phyloP scores from a whole-genome alignment of 2,888 invertebrate species.

The Holacanthella duospinosa region DNA sequence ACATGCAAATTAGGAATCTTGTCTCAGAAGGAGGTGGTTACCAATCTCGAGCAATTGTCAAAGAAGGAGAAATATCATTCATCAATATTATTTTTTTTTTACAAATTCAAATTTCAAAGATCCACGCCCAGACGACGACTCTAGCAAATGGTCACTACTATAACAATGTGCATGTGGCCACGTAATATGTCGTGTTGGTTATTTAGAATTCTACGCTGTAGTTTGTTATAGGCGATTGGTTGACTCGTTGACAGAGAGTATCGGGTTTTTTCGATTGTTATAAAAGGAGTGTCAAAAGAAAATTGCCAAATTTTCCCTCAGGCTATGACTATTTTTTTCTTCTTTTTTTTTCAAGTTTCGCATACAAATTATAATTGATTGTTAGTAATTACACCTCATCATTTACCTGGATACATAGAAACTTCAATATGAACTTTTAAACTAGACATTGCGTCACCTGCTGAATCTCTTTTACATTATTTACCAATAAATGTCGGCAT shows the following conservation, averaged over 20 bases:
- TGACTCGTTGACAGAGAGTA: neutral
- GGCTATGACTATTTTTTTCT: neutral
- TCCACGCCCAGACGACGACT: neutral
- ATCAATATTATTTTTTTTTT: neutral
- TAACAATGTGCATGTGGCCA: too few species aligned
- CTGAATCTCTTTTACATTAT: neutral
- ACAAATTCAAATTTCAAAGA: neutral
- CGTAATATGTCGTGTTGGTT: too few species aligned
- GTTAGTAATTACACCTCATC: neutral
- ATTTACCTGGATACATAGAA: neutral
- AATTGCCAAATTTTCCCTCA: neutral
- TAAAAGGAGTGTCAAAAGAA: neutral
- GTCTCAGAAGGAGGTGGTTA: neutral
- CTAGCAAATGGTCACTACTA: too few species aligned
- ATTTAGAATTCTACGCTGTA: too few species aligned
- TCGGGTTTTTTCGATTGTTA: neutral
- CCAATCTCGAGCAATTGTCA: constrained; percentile 6
- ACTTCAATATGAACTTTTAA: neutral
- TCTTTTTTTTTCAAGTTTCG: neutral
- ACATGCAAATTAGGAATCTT: neutral
- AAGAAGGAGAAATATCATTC: constrained; percentile 3
- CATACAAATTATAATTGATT: neutral
- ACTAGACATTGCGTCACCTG: neutral
- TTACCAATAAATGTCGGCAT: too few species aligned
- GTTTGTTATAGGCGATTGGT: too few species aligned